These are phyloP conservation scores for Oryctolagus cuniculus DNA, from an alignment of 2,113 vertebrate species.

Conservation along the genomic window DNA sequence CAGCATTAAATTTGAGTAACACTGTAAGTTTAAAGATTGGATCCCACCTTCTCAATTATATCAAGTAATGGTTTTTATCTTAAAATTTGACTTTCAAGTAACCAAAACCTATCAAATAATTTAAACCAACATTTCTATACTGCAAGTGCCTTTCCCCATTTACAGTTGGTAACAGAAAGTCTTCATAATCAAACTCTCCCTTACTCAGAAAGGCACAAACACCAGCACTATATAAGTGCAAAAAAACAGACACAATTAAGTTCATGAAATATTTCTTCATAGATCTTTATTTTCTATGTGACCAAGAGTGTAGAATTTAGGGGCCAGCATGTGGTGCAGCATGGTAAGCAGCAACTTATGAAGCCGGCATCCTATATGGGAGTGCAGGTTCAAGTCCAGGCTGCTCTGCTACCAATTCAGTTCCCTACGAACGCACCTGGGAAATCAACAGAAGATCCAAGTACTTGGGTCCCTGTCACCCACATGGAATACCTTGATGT, in stretches of 20 bases:
- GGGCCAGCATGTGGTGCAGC: no score
- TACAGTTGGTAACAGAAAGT: not conserved
- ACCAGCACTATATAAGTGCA: not conserved
- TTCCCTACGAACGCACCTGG: no score
- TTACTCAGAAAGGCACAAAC: not conserved
- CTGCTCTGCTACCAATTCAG: no score
- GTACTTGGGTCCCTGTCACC: no score
- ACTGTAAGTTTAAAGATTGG: not conserved
- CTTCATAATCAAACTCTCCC: slow-evolving; percentile 4
- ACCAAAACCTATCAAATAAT: not conserved
- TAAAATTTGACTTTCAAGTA: slow-evolving; percentile 5
- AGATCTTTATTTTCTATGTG: slow-evolving; percentile 22
- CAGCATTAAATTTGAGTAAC: not conserved
- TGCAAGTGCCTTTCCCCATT: not conserved
- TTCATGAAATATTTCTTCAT: slow-evolving; percentile 35
- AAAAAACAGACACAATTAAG: slow-evolving; percentile 39
- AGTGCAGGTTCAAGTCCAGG: no score
- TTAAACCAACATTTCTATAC: not conserved
- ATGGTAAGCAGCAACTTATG: no score
- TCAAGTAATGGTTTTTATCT: not conserved
- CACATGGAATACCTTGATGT: no score
- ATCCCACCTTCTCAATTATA: not conserved
- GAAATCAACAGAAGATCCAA: no score
- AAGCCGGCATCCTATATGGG: no score
- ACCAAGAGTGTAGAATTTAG: no score